These are phyloP conservation scores for Plebejus argus DNA, from an alignment of 2,888 invertebrate genomes.

Conservation along the genomic window DNA sequence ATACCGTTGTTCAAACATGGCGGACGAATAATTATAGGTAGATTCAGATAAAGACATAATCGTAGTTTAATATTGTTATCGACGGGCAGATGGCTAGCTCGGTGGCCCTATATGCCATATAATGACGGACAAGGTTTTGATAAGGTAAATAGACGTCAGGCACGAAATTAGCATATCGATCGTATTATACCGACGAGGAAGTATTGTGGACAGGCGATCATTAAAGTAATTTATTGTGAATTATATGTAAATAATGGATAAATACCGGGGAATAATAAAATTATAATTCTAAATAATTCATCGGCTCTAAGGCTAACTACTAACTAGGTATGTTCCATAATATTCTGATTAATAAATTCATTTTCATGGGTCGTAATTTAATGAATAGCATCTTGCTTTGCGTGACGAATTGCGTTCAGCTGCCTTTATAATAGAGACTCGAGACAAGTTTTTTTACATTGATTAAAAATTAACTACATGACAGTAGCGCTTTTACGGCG, in stretches of 20 bases:
- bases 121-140: neutral
- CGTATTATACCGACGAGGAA: slow-evolving; percentile 14
- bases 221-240: slow-evolving; percentile 21
- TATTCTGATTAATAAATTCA: slow-evolving; percentile 5
- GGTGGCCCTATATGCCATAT: slow-evolving; percentile 1
- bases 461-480: neutral
- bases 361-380: slow-evolving; percentile 10
- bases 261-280: slow-evolving; percentile 1
- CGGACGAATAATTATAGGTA: slow-evolving; percentile 21
- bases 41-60: slow-evolving; percentile 31
- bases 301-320: neutral
- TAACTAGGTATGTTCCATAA: neutral
- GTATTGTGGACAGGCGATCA: slow-evolving; percentile 12
- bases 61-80: slow-evolving; percentile 31
- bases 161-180: slow-evolving; percentile 26
- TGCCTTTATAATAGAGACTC: slow-evolving; percentile 2
- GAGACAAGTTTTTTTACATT: slow-evolving; percentile 1
- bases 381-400: slow-evolving; percentile 4
- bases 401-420: slow-evolving; percentile 11
- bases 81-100: slow-evolving; percentile 15
- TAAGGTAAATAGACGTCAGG: slow-evolving; percentile 28
- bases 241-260: slow-evolving; percentile 21
- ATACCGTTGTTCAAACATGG: slow-evolving; percentile 27
- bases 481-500: slow-evolving; percentile 11
- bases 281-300: neutral